Percentiles rank a stretch among this genome's conserved stretches.
Conservation (phyloP, 2,113 vertebrate genomes). For the Pardalotus punctatus region DNA sequence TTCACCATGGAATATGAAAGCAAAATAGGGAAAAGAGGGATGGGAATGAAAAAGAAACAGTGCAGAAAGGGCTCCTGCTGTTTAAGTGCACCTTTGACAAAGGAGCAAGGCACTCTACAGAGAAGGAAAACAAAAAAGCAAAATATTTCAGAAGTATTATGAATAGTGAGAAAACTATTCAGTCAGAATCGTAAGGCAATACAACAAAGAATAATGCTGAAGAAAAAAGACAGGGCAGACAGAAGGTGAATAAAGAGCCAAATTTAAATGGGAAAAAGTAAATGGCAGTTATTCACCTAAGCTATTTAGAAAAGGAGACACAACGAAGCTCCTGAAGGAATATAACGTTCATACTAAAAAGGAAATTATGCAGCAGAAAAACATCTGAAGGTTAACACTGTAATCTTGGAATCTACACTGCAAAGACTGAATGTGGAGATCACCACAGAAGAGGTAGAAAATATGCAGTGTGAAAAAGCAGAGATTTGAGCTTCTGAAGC, state of each 20-base stretch:
- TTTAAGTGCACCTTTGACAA: background rate
- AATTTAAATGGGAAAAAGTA: background rate
- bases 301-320: background rate
- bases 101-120: background rate
- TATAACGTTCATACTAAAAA: background rate
- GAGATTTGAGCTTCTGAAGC: background rate
- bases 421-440: fast-evolving
- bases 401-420: background rate
- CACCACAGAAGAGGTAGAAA: background rate
- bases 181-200: background rate
- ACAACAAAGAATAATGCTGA: background rate
- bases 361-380: background rate
- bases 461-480: background rate
- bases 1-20: background rate
- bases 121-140: background rate
- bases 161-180: background rate
- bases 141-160: background rate
- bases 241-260: background rate
- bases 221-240: background rate
- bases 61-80: background rate
- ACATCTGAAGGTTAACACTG: fast-evolving
- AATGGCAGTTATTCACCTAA: background rate
- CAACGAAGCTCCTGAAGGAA: background rate
- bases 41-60: background rate
- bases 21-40: background rate